Conservation (phyloP, 1,140 invertebrate species). For the Drosophila nasuta region DNA sequence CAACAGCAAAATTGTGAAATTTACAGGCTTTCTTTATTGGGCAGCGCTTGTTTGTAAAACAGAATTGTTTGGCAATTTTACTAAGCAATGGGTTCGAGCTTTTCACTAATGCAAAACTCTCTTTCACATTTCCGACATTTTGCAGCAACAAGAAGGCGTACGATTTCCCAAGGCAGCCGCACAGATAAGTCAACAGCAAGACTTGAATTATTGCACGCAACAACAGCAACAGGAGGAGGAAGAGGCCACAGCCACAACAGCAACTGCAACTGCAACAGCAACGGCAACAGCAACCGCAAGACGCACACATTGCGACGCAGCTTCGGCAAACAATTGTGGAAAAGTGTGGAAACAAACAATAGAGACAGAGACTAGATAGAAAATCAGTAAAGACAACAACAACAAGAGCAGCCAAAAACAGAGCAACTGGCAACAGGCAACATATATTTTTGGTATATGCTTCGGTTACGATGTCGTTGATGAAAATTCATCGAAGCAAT, state of each 20-base stretch:
- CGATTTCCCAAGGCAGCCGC: slow-evolving; percentile 77
- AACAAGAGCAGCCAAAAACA: slow-evolving; percentile 2
- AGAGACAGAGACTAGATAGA: slow-evolving; percentile 70
- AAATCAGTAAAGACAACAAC: slow-evolving; percentile 67
- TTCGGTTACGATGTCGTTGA: slow-evolving; percentile 80
- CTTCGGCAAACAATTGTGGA: slow-evolving; percentile 77
- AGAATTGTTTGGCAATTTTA: slow-evolving; percentile 1
- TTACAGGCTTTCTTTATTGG: slow-evolving; percentile 8
- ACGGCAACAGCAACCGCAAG: slow-evolving; percentile 43
- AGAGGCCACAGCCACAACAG: slow-evolving; percentile 41
- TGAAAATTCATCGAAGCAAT: slow-evolving; percentile 82
- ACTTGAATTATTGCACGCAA: slow-evolving; percentile 84
- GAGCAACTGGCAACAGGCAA: slow-evolving; percentile 38
- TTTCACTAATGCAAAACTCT: slow-evolving; percentile 59
- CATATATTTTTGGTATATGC: slow-evolving; percentile 65
- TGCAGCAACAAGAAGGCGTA: slow-evolving; percentile 70
- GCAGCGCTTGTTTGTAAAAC: background rate
- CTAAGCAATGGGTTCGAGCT: background rate
- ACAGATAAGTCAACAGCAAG: slow-evolving; percentile 83
- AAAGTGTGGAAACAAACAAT: slow-evolving; percentile 78
- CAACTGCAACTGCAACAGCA: slow-evolving; percentile 43
- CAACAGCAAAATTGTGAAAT: slow-evolving; percentile 24
- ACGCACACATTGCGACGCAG: slow-evolving; percentile 48
- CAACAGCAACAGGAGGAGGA: slow-evolving; percentile 47
- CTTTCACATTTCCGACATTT: slow-evolving; percentile 61